Evolutionary conservation across 1,140 invertebrate species (phyloP), one percentile per base, ranked within the genome.

Genomic region (Drosophila eugracilis): DNA sequence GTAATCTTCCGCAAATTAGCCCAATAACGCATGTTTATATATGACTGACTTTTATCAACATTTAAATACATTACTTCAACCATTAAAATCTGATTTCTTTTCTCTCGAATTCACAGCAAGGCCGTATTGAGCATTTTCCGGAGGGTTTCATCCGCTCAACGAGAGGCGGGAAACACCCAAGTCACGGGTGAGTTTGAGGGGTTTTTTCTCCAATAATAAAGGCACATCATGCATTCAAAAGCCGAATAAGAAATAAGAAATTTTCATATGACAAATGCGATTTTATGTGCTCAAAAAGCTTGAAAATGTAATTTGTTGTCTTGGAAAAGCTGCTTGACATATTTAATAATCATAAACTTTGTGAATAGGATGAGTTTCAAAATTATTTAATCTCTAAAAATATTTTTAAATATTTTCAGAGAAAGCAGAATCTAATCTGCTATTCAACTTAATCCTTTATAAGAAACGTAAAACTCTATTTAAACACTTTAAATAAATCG

Each of bases 181-280:
- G 91, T 92, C 55, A 93, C 92, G 90, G 92, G 92, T 93, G 85
- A 90, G 85, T 42, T n/a, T n/a, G n/a, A n/a, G n/a, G 36, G 50
- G 22, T 2, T 55, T 55, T 70, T 14, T 24, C 37, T 12, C 21
- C 7, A 44, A 24, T 58, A 15, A 30, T 44, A 52, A 36, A 15
- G 44, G 0, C 10, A n/a, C 39, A 49, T 22, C 24, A 17, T 24
- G 50, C 50, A 26, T 50, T 45, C 22, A 45, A 45, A n/a, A n/a
- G n/a, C n/a, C n/a, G n/a, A n/a, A n/a, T n/a, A n/a, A n/a, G n/a
- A n/a, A n/a, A 4, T 36, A 14, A 21, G 12, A 6, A 30, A 28
- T 37, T 22, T 47, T 30, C 17, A 42, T 42, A 50, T 36, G 44
- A 26, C 36, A 67, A 32, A 52, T 52, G 17, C 10, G 60, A 65